Base-by-base conservation (phyloP, 1,140 invertebrate species). In the Bradysia coprophila region DNA sequence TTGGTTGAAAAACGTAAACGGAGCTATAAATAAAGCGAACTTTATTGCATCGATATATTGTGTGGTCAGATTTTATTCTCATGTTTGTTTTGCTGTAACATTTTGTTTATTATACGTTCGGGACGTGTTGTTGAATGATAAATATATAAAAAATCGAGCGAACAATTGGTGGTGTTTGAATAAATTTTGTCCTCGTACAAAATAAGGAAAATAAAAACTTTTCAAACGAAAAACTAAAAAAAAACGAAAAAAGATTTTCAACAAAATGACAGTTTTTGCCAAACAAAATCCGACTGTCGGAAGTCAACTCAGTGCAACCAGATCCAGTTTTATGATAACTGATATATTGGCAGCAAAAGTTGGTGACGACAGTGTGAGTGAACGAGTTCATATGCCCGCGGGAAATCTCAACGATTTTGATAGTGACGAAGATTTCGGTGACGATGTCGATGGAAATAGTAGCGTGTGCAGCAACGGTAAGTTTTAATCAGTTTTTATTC, bases 251-350 rank as follows among this genome's bases (percentile, higher is more conserved):
- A 13, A 8, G 24, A 28, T n/a, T n/a, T n/a, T n/a, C n/a, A n/a
- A n/a, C 8, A 36, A 36, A 11, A 36, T 36, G 33, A 36, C 33
- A 9, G 33, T 36, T 9, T 36, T 16, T 16, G 6, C 33, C 10
- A 36, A 11, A 16, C 9, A 15, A 5, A 16, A 36, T 11, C 18
- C n/a, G 15, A 6, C 33, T n/a, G 10, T 16, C 5, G 15, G 5
- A 36, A 13, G 24, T 13, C 24, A 28, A 28, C 24, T 28, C 13
- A 28, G 13, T 38, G 36, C 18, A 15, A 34, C 13, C 15, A 13
- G 21, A 39, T 21, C 38, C 9, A 39, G 38, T 39, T 39, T 39
- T 39, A 39, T 39, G 38, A 39, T 39, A 15, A 39, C 38, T 16
- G 38, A 39, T 16, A 39, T 39, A 21, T 23, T 39, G 11, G 11